Evolutionary conservation across 2,888 invertebrate species (phyloP), one percentile per base, ranked within the genome.

Genomic region (Emmelina monodactyla): DNA sequence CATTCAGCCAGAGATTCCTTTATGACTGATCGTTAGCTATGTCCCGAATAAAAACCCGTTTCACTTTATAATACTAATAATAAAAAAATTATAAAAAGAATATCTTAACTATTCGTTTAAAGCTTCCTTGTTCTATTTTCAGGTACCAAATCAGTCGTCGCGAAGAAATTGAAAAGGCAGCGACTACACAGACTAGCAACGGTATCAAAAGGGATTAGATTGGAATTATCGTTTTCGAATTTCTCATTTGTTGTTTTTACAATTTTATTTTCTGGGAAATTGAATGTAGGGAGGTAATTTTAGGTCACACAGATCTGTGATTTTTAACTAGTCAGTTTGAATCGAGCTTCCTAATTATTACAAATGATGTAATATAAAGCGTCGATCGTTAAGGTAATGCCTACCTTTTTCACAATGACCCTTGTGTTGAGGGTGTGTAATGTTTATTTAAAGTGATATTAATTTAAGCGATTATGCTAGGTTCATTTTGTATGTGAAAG

Each of bases 151-250:
- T 67, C 46, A 73, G 64, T 45, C 70, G 84, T 49, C 78, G 84
- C 37, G 84, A 84, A 51, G 76, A 75, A 43, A 42, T 71, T 33
- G 76, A 78, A 44, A 73, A 51, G 58, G 64, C 58, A 22, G 53
- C 73, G 28, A 56, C 70, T 9, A 71, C 80, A 36, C 75, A 83
- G 38, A 85, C 85, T 49, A 80, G 84, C 39, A 85, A 85, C 51
- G 85, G 85, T 34, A 70, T 85, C 40, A 85, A 85, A 55, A 82
- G 84, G 59, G 85, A 85, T 45, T 85, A 81, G 67, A 25, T 11
- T 25, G 9, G n/a, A 9, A 25, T 11, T 7, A n/a, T 19, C 5
- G 19, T 25, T 25, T 11, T 25, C 11, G 4, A 7, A 25, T 25
- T n/a, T n/a, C n/a, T n/a, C n/a, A n/a, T n/a, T n/a, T n/a, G n/a